Evolutionary conservation across 2,113 vertebrate species (phyloP), one percentile per base, ranked within the genome.

Genomic region (Albula goreensis): DNA sequence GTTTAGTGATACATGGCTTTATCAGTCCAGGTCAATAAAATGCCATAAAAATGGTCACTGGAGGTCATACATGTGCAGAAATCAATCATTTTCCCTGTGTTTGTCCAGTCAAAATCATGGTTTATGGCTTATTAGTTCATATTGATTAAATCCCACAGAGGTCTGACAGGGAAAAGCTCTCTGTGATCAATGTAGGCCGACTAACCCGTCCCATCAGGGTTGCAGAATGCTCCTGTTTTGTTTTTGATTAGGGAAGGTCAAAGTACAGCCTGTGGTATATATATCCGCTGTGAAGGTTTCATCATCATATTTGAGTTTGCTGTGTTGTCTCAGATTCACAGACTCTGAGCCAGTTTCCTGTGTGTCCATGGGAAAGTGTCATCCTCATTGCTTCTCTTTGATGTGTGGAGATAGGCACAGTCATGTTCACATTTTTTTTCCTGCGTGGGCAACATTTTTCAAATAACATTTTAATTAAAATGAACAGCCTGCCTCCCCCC

Each of bases 101-200:
- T 74, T 31, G 70, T 74, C 70, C 70, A 74, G 70, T 74, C n/a
- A 74, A 2, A 74, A 74, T 31, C 5, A 74, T n/a, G 70, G n/a
- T 74, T 74, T 74, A 74, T 74, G n/a, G 1, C 31, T 74, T 74
- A 31, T n/a, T 19, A 74, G 70, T 74, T 74, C 70, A 31, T n/a
- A 74, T 74, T 74, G 70, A 74, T 74, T 74, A 74, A 31, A 74
- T 31, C 70, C 70, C 8, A 31, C 70, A 74, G 70, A 74, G 70
- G 70, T 74, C 70, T 25, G 70, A 74, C 9, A 31, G 70, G 31
- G 70, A n/a, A 74, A 74, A 25, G n/a, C 70, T 74, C 70, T 31
- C 70, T 74, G 70, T 11, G 22, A 74, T 74, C 70, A 74, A 74
- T 74, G 70, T 74, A 31, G 70, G 31, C 70, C 22, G 70, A n/a